A percentile compares a stretch with the other conserved stretches of the same genome.
phyloP scores from a whole-genome alignment of 1,140 invertebrate genomes.

The Asobara japonica region DNA sequence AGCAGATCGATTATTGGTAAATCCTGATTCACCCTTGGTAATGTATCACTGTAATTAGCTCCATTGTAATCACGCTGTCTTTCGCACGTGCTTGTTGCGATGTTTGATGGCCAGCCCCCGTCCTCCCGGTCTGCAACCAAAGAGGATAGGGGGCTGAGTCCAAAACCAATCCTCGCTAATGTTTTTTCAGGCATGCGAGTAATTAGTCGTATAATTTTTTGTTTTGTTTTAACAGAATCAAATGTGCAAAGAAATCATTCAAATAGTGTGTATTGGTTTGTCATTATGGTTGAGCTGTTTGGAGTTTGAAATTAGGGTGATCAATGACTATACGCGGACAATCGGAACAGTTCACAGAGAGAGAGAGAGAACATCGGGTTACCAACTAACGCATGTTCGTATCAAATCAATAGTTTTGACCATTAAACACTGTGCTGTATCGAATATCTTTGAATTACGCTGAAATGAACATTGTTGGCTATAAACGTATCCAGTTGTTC shows the following conservation, averaged over 20 bases:
- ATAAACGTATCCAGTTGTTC: no score
- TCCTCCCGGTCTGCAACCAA: slow-evolving; percentile 68
- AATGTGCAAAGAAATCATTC: neutral
- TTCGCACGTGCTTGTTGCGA: slow-evolving; percentile 47
- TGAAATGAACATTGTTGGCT: no score
- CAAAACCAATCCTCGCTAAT: slow-evolving; percentile 46
- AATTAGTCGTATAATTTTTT: neutral
- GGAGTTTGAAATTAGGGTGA: no score
- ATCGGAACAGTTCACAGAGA: no score
- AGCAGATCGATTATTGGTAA: slow-evolving; percentile 61
- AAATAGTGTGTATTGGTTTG: neutral
- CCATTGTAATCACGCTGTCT: slow-evolving; percentile 37
- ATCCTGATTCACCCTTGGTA: slow-evolving; percentile 39
- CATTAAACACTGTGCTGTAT: no score
- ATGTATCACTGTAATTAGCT: slow-evolving; percentile 43
- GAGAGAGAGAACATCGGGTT: no score
- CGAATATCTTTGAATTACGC: no score
- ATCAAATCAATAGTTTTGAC: no score
- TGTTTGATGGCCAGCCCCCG: slow-evolving; percentile 61
- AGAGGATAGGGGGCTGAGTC: slow-evolving; percentile 69
- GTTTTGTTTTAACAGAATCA: neutral
- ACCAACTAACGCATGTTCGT: no score
- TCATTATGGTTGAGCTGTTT: neutral
- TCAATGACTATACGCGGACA: no score
- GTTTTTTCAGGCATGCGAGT: neutral